Evolutionary conservation across 1,140 invertebrate genomes (phyloP).

Genomic region (Scaptomyza pallida): DNA sequence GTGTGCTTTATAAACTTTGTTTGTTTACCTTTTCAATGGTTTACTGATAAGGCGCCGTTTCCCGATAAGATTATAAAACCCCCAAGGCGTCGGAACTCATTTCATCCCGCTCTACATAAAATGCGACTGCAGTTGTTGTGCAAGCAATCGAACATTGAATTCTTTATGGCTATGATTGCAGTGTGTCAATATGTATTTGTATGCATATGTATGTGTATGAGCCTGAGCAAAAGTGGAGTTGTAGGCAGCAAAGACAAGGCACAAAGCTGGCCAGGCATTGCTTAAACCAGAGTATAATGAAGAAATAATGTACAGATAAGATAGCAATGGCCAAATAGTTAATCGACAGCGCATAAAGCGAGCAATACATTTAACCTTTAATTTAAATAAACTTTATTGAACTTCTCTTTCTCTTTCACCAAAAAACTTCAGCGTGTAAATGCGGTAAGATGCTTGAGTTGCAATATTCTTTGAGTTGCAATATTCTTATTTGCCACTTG

Average conservation of each 20-base stretch:
- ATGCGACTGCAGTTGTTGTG: conserved; percentile 42
- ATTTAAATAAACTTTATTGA: neutral
- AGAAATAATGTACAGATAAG: conserved; percentile 44
- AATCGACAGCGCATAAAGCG: neutral
- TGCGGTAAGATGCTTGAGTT: too few species aligned
- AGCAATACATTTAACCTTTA: conserved; percentile 2
- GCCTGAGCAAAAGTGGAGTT: neutral
- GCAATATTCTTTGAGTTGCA: too few species aligned
- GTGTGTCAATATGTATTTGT: conserved; percentile 48
- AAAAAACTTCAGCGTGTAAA: too few species aligned
- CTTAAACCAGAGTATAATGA: conserved; percentile 49
- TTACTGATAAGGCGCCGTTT: conserved; percentile 26
- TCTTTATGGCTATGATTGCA: conserved; percentile 20
- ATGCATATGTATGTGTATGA: conserved; percentile 10
- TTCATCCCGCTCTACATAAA: conserved; percentile 45
- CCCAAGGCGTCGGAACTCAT: too few species aligned
- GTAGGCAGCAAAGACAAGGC: neutral
- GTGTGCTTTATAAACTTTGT: conserved; percentile 22
- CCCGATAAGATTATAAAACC: conserved; percentile 46
- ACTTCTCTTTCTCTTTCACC: too few species aligned
- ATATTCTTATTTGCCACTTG: too few species aligned
- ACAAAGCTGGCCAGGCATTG: conserved; percentile 11
- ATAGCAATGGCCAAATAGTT: conserved; percentile 5
- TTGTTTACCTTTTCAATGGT: conserved; percentile 28
- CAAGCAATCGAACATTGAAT: conserved; percentile 28